A percentile compares a stretch with the other conserved stretches of the same genome.
These are phyloP conservation scores for Emys orbicularis DNA, from an alignment of 2,797 vertebrate genomes.

Conservation along the genomic window DNA sequence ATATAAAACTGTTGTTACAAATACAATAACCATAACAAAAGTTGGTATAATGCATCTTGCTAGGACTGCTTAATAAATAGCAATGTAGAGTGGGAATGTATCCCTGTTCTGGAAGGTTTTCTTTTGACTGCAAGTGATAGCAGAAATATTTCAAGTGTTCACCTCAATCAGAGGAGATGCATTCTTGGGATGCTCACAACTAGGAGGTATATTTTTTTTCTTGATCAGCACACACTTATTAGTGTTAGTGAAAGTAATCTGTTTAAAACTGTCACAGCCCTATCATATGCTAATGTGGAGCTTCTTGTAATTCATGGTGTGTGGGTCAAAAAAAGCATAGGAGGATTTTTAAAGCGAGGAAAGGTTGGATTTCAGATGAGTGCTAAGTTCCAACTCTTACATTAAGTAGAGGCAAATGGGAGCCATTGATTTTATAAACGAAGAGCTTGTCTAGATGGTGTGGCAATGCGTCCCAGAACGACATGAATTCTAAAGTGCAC, in stretches of 20 bases:
- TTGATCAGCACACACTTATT: rapidly evolving
- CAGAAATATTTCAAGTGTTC: not conserved
- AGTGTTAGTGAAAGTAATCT: not conserved
- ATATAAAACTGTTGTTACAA: not conserved
- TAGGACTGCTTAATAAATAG: not conserved
- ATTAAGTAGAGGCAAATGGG: rapidly evolving
- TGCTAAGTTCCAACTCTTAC: not conserved
- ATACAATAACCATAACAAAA: not conserved
- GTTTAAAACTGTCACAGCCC: not conserved
- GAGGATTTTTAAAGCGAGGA: not conserved
- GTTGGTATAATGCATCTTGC: not conserved
- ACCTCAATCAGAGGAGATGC: rapidly evolving
- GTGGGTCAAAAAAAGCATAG: not conserved
- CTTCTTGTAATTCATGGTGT: not conserved
- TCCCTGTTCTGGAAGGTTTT: not conserved
- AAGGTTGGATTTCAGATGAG: not conserved
- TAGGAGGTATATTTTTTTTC: not conserved
- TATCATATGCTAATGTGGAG: not conserved
- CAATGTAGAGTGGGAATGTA: rapidly evolving
- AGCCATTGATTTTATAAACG: not conserved
- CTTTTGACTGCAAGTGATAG: not conserved
- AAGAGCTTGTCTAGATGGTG: not conserved
- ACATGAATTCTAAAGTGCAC: not conserved
- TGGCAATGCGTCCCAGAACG: not conserved
- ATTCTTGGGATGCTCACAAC: not conserved